These are phyloP conservation scores for Punctoribates punctum DNA, from an alignment of 2,888 invertebrate genomes.

Conservation along the genomic window DNA sequence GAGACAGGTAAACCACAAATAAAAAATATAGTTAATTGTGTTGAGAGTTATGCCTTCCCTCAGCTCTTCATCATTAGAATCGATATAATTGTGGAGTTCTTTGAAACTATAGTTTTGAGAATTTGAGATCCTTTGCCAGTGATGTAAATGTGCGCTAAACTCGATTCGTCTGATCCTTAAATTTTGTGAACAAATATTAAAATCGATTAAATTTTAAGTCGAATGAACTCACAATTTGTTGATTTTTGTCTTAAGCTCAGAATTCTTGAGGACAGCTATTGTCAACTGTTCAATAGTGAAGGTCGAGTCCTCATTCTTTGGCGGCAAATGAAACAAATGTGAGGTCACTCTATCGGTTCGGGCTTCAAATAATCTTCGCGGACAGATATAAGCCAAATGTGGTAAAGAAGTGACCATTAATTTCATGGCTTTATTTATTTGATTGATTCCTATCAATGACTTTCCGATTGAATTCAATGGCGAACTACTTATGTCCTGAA, in stretches of 20 bases:
- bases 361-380: background rate
- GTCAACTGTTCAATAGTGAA: constrained; percentile 8
- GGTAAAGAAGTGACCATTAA: background rate
- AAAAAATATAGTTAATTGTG: constrained; percentile 1
- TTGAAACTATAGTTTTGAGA: background rate
- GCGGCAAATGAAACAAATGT: background rate
- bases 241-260: background rate
- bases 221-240: background rate
- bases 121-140: background rate
- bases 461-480: background rate
- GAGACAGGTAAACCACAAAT: background rate
- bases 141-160: background rate
- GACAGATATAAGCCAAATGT: constrained; percentile 3
- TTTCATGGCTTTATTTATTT: background rate
- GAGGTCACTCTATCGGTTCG: background rate
- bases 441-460: background rate
- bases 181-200: background rate
- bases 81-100: background rate
- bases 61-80: background rate
- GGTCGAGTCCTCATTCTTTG: background rate
- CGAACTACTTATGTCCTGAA: background rate
- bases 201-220: background rate
- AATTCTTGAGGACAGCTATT: background rate
- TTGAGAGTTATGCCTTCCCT: background rate
- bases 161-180: constrained; percentile 5